Percentiles rank a stretch among this genome's conserved stretches.
These are phyloP conservation scores for Limosa lapponica DNA, from an alignment of 2,797 vertebrate species.

Conservation along the genomic window DNA sequence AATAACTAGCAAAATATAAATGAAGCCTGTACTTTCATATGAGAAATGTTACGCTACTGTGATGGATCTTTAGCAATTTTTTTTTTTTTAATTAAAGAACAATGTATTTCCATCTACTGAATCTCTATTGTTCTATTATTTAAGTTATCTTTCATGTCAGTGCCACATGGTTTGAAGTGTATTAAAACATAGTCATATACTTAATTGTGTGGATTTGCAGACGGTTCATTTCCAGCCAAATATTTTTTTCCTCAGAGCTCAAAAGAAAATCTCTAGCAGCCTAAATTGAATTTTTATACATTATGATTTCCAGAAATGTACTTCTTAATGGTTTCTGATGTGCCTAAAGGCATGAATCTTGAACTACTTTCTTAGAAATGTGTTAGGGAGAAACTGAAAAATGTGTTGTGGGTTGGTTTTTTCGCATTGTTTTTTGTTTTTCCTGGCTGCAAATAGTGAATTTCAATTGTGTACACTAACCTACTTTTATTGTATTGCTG, in stretches of 20 bases:
- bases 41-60: not conserved
- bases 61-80: constrained; percentile 24
- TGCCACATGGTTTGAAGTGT: constrained; percentile 50
- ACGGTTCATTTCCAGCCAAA: constrained; percentile 72
- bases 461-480: constrained; percentile 44
- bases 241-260: constrained; percentile 64
- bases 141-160: constrained; percentile 69
- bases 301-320: constrained; percentile 79
- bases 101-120: constrained; percentile 38
- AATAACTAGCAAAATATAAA: constrained; percentile 45
- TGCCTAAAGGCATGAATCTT: constrained; percentile 77
- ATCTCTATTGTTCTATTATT: constrained; percentile 56
- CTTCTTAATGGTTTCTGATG: constrained; percentile 78
- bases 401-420: not conserved
- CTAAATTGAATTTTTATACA: constrained; percentile 80
- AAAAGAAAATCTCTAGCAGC: constrained; percentile 69
- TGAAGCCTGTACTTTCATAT: constrained; percentile 33
- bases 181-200: constrained; percentile 51
- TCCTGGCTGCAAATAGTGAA: not conserved
- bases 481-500: constrained; percentile 25
- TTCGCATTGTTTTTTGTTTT: not conserved
- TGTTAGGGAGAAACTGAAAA: constrained; percentile 45
- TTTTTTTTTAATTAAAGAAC: constrained; percentile 61
- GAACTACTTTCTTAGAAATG: constrained; percentile 62
- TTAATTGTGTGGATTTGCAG: constrained; percentile 72